Conservation (phyloP, 2,888 invertebrate species). For the Nephrotoma appendiculata region DNA sequence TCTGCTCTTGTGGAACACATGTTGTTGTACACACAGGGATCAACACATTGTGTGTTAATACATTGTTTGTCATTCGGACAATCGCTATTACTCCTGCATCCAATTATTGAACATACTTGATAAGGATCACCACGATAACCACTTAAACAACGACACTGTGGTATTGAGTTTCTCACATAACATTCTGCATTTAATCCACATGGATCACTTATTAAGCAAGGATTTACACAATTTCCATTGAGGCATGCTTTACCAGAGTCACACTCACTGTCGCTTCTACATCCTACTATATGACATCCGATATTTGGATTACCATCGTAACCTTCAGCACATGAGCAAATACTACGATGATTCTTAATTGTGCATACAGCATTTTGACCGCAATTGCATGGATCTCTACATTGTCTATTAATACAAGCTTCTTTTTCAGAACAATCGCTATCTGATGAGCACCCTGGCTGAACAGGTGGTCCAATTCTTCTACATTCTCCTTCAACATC, state of each 20-base stretch:
- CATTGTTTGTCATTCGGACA: slow-evolving; percentile 77
- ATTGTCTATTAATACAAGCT: slow-evolving; percentile 74
- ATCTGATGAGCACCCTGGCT: slow-evolving; percentile 63
- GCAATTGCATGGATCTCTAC: slow-evolving; percentile 77
- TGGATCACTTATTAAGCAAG: slow-evolving; percentile 64
- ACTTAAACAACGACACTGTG: slow-evolving; percentile 64
- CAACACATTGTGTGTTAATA: slow-evolving; percentile 69
- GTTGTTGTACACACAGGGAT: slow-evolving; percentile 66
- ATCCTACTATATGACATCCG: slow-evolving; percentile 66
- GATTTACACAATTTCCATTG: slow-evolving; percentile 73
- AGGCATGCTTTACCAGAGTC: slow-evolving; percentile 68
- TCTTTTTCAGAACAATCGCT: slow-evolving; percentile 63
- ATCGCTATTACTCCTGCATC: slow-evolving; percentile 74
- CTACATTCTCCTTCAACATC: slow-evolving; percentile 65
- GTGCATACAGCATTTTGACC: slow-evolving; percentile 71
- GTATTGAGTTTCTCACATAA: slow-evolving; percentile 52
- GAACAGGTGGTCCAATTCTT: slow-evolving; percentile 51
- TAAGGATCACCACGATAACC: slow-evolving; percentile 71
- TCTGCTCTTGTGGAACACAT: slow-evolving; percentile 64
- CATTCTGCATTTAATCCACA: slow-evolving; percentile 77
- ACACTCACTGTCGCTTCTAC: slow-evolving; percentile 70
- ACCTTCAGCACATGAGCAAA: slow-evolving; percentile 72
- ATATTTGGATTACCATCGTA: slow-evolving; percentile 78
- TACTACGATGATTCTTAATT: slow-evolving; percentile 69
- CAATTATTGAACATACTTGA: slow-evolving; percentile 59